phyloP scores from a whole-genome alignment of 1,140 invertebrate genomes.

The Oryzaephilus surinamensis region DNA sequence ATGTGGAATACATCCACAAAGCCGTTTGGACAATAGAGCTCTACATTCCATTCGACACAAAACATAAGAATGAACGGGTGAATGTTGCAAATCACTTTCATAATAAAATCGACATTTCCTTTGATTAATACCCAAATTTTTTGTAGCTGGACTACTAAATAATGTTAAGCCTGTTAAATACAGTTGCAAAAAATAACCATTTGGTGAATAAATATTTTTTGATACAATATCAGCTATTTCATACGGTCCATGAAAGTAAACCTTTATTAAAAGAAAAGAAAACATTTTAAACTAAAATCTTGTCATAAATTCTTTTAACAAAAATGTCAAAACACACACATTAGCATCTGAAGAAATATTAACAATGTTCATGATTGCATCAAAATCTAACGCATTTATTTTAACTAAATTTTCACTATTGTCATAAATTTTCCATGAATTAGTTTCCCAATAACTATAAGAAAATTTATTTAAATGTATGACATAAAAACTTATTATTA shows the following conservation, averaged over 20 bases:
- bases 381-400: too few relatives aligned
- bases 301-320: too few relatives aligned
- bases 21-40: slow-evolving; percentile 42
- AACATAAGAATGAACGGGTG: slow-evolving; percentile 52
- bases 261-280: slow-evolving; percentile 23
- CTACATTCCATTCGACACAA: slow-evolving; percentile 56
- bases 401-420: too few relatives aligned
- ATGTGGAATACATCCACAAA: slow-evolving; percentile 54
- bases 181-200: slow-evolving; percentile 33
- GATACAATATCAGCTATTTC: slow-evolving; percentile 29
- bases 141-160: slow-evolving; percentile 23
- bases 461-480: too few relatives aligned
- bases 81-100: slow-evolving; percentile 49
- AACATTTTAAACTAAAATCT: too few relatives aligned
- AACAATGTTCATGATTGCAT: too few relatives aligned
- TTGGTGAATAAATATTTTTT: slow-evolving; percentile 21
- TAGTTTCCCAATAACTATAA: too few relatives aligned
- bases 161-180: slow-evolving; percentile 28
- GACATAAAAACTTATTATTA: too few relatives aligned
- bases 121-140: slow-evolving; percentile 42
- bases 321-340: too few relatives aligned
- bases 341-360: too few relatives aligned
- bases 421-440: too few relatives aligned
- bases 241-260: slow-evolving; percentile 31
- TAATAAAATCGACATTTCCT: slow-evolving; percentile 51